These are phyloP conservation scores for Psittacula derbiana DNA, from an alignment of 2,797 vertebrate genomes.

Conservation along the genomic window DNA sequence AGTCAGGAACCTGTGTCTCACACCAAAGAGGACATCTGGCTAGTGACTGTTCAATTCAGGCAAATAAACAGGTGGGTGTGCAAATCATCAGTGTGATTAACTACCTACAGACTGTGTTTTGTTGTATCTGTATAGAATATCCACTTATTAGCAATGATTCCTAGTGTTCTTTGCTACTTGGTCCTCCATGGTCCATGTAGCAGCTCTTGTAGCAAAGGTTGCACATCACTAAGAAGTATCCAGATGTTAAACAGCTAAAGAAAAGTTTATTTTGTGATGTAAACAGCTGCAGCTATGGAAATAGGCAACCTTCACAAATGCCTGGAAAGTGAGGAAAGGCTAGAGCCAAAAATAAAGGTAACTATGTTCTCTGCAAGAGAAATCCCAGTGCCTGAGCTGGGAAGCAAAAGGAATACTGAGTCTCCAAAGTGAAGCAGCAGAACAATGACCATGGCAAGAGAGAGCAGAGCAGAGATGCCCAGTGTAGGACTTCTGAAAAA, in stretches of 20 bases:
- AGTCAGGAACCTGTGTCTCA: not conserved
- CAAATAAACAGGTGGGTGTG: not conserved
- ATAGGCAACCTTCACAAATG: not conserved
- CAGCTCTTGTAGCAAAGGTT: not conserved
- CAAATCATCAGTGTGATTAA: not conserved
- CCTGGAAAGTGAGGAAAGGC: not conserved
- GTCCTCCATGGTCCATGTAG: not conserved
- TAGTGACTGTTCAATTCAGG: not conserved
- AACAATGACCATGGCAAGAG: not conserved
- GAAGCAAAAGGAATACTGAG: not conserved
- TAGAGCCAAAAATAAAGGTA: not conserved
- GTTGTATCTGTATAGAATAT: not conserved
- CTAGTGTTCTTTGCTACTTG: not conserved
- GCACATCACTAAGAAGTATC: not conserved
- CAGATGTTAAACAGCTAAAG: not conserved
- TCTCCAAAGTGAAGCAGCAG: not conserved
- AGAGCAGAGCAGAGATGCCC: not conserved
- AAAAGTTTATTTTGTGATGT: not conserved
- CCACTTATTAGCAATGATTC: not conserved
- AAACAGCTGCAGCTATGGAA: not conserved
- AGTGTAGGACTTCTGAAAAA: not conserved
- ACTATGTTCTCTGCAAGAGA: fast-evolving
- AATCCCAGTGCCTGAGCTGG: not conserved
- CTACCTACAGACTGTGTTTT: not conserved
- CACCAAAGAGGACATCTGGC: not conserved